These are phyloP conservation scores for Polymixis flavicincta DNA, from an alignment of 2,888 invertebrate genomes.

Conservation along the genomic window DNA sequence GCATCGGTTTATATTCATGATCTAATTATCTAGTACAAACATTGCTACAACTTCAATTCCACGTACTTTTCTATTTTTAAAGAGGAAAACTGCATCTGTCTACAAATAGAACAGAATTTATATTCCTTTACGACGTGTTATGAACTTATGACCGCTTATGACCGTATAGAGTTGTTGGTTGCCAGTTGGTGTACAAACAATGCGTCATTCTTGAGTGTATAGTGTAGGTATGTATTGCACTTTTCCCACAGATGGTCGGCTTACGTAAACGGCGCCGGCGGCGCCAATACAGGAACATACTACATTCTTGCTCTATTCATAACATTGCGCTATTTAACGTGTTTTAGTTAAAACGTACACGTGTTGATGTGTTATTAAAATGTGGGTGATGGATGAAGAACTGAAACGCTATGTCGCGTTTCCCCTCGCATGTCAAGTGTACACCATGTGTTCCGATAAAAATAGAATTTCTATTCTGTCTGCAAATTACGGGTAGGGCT, in stretches of 20 bases:
- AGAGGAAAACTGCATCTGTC: neutral
- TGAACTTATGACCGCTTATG: too few species aligned
- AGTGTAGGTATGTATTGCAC: slow-evolving; percentile 1
- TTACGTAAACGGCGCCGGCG: slow-evolving; percentile 9
- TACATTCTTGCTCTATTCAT: neutral
- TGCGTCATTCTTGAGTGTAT: slow-evolving; percentile 17
- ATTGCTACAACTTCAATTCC: too few species aligned
- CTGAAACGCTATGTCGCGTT: too few species aligned
- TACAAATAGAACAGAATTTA: neutral
- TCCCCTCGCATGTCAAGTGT: too few species aligned
- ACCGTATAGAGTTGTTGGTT: neutral
- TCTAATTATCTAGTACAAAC: too few species aligned
- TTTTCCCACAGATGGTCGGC: slow-evolving; percentile 27
- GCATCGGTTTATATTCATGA: too few species aligned
- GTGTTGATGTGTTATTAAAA: neutral
- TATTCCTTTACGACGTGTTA: neutral
- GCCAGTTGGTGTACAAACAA: slow-evolving; percentile 15
- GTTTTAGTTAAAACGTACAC: neutral
- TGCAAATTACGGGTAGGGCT: too few species aligned
- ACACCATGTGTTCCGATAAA: too few species aligned
- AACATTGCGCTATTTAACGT: neutral
- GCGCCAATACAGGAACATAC: slow-evolving; percentile 2
- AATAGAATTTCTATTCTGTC: too few species aligned
- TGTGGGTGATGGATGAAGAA: too few species aligned
- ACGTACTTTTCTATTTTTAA: too few species aligned